Conservation (phyloP, 2,113 vertebrate genomes). For the Hylia prasina region DNA sequence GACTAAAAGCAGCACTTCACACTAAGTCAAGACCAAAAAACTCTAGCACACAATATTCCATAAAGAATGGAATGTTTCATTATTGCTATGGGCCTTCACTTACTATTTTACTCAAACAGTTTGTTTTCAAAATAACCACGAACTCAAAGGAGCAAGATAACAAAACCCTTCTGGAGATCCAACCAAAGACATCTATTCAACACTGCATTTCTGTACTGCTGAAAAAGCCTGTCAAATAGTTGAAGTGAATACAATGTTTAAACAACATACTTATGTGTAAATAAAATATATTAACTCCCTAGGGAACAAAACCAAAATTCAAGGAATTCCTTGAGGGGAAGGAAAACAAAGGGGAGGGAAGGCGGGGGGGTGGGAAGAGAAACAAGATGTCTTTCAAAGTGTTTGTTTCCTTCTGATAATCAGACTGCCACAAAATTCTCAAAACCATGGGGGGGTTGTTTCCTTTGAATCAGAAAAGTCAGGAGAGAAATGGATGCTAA, state of each 20-base stretch:
- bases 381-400: background rate
- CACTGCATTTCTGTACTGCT: background rate
- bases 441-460: background rate
- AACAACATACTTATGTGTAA: background rate
- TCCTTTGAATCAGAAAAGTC: background rate
- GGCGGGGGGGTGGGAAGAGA: background rate
- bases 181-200: background rate
- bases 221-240: background rate
- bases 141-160: background rate
- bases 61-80: background rate
- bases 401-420: background rate
- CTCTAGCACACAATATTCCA: background rate
- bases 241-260: background rate
- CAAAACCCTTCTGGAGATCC: background rate
- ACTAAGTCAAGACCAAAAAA: background rate
- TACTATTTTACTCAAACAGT: background rate
- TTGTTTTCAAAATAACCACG: background rate
- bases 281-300: background rate
- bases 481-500: background rate
- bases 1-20: background rate
- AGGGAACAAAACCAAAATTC: background rate
- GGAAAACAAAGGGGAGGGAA: background rate
- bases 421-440: background rate
- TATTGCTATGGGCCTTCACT: background rate
- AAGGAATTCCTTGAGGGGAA: background rate